A percentile compares a stretch with the other conserved stretches of the same genome.
Evolutionary conservation across 1,140 invertebrate genomes (phyloP).

Genomic region (Trachymyrmex septentrionalis): DNA sequence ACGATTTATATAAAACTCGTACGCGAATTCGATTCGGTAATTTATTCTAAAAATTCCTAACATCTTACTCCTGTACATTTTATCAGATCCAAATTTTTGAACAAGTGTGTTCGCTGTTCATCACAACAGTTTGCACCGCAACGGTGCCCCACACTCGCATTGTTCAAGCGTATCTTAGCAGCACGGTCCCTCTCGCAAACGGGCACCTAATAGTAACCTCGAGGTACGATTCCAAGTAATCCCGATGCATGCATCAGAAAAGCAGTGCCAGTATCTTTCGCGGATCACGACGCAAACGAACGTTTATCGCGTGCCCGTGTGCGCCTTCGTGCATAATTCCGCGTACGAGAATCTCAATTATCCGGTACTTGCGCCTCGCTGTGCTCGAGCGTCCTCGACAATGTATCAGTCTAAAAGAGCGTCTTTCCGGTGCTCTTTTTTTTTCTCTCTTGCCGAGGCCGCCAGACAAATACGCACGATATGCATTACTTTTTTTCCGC

Average conservation of each 20-base stretch:
- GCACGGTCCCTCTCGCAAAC: not conserved
- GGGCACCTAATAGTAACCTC: constrained; percentile 27
- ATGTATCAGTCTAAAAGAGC: constrained; percentile 30
- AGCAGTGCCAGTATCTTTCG: constrained; percentile 29
- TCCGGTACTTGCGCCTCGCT: constrained; percentile 44
- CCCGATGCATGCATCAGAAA: constrained; percentile 21
- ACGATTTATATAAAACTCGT: not conserved
- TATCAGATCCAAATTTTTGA: not conserved
- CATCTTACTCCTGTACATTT: not conserved
- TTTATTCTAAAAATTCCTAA: not conserved
- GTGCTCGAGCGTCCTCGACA: constrained; percentile 13
- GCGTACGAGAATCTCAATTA: constrained; percentile 54
- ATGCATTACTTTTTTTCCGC: constrained; percentile 38
- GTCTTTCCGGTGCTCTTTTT: not conserved
- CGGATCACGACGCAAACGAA: constrained; percentile 41
- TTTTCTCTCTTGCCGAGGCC: not conserved
- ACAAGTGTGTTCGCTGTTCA: not conserved
- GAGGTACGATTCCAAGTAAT: constrained; percentile 27
- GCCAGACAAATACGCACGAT: constrained; percentile 26
- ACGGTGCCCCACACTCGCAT: not conserved
- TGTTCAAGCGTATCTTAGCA: constrained; percentile 7
- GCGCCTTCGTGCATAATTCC: constrained; percentile 61
- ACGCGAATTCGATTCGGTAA: not conserved
- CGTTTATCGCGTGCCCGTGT: constrained; percentile 48
- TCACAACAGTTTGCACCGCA: not conserved